A percentile compares a stretch with the other conserved stretches of the same genome.
Conservation (phyloP, 2,113 vertebrate species). For the Actinemys pallida region DNA sequence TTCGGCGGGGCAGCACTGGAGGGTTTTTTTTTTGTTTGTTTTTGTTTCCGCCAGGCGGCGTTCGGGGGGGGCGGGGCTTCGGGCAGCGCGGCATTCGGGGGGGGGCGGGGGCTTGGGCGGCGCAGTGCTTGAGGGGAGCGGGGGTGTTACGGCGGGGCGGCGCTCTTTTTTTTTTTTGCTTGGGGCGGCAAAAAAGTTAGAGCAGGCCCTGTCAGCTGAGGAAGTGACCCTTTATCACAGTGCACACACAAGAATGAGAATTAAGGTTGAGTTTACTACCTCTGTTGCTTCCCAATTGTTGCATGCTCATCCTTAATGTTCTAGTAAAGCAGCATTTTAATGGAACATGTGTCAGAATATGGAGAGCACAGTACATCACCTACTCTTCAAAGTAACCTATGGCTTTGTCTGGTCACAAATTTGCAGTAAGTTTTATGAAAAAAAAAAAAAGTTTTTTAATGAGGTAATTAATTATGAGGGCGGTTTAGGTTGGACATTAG, state of each 20-base stretch:
- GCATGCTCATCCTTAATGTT: neutral
- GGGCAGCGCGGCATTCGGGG: no score
- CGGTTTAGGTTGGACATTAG: neutral
- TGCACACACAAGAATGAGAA: neutral
- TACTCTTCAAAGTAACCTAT: neutral
- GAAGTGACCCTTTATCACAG: neutral
- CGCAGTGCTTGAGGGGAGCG: no score
- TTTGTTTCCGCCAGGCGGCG: no score
- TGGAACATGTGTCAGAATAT: neutral
- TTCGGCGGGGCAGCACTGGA: no score
- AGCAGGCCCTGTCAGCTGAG: no score
- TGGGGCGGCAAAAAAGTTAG: no score
- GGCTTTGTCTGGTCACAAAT: neutral
- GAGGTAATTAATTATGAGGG: neutral
- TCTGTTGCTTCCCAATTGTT: neutral
- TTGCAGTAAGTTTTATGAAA: neutral
- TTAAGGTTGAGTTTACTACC: neutral
- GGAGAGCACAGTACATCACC: neutral
- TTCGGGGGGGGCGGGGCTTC: no score
- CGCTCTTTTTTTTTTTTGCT: no score
- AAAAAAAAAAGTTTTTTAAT: neutral
- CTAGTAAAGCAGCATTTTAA: neutral
- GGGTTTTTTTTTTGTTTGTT: no score
- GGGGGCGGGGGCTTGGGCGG: no score
- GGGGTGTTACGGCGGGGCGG: no score